These are phyloP conservation scores for Psittacula cyanocephala DNA, from an alignment of 2,113 vertebrate genomes.

Conservation along the genomic window DNA sequence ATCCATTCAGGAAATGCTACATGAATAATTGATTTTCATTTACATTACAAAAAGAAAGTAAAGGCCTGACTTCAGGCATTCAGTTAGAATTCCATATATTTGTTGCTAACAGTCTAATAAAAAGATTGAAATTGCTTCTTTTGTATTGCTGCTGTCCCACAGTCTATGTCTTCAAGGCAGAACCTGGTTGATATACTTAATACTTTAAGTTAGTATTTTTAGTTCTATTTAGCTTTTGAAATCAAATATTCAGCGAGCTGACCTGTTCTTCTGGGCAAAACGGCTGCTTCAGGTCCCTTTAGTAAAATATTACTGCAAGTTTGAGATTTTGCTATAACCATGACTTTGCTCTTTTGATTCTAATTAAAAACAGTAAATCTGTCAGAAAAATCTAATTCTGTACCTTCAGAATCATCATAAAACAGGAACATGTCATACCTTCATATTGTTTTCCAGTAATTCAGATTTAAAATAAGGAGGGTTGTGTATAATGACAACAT, in stretches of 20 bases:
- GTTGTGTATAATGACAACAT: not conserved
- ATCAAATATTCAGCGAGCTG: not conserved
- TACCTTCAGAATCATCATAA: not conserved
- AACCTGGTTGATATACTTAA: not conserved
- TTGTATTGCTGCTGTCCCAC: not conserved
- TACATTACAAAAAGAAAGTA: constrained; percentile 11
- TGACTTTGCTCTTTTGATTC: not conserved
- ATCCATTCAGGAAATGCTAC: not conserved
- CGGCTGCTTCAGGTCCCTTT: not conserved
- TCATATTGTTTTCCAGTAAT: not conserved
- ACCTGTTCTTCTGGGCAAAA: not conserved
- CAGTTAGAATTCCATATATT: not conserved
- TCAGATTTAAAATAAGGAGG: not conserved
- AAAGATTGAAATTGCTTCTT: not conserved
- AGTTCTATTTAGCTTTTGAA: not conserved
- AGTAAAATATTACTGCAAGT: constrained; percentile 13
- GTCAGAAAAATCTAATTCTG: not conserved
- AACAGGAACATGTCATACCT: not conserved
- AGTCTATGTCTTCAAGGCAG: not conserved
- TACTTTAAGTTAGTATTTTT: not conserved
- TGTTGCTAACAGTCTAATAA: not conserved
- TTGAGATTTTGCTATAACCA: not conserved
- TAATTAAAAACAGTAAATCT: constrained; percentile 33
- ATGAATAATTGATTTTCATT: constrained; percentile 20
- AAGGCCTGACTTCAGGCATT: not conserved